A percentile compares a stretch with the other conserved stretches of the same genome.
These are phyloP conservation scores for Cistogaster globosa DNA, from an alignment of 2,888 invertebrate species.

Conservation along the genomic window DNA sequence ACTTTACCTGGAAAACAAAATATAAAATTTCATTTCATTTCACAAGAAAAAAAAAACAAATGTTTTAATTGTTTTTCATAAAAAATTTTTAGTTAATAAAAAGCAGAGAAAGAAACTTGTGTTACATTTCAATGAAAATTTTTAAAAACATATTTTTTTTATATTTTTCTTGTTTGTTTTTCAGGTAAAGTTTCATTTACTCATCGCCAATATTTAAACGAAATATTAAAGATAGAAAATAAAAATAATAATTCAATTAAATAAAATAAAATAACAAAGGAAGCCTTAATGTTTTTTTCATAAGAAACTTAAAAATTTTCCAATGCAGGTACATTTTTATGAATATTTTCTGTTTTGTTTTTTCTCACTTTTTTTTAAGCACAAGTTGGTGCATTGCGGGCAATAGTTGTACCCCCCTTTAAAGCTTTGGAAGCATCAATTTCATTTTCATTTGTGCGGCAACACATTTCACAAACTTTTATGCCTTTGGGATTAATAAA, in stretches of 20 bases:
- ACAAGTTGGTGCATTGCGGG: constrained; percentile 61
- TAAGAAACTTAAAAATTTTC: constrained; percentile 55
- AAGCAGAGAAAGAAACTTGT: too few species aligned
- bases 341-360: constrained; percentile 38
- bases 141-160: too few species aligned
- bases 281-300: constrained; percentile 29
- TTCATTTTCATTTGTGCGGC: constrained; percentile 83
- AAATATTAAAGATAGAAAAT: too few species aligned
- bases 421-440: constrained; percentile 77
- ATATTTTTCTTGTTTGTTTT: too few species aligned
- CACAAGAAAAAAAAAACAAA: too few species aligned
- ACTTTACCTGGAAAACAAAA: not conserved
- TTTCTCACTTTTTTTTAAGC: constrained; percentile 36
- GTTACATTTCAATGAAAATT: too few species aligned
- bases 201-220: too few species aligned
- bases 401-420: constrained; percentile 4
- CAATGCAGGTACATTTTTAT: constrained; percentile 61
- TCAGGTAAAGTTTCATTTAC: too few species aligned
- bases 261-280: constrained; percentile 15
- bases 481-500: constrained; percentile 85
- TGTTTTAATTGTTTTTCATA: too few species aligned
- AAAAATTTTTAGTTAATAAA: too few species aligned
- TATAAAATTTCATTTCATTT: not conserved
- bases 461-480: constrained; percentile 89
- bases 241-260: not conserved